A percentile compares a stretch with the other conserved stretches of the same genome.
Evolutionary conservation across 2,797 vertebrate species (phyloP).

Genomic region (Hemibagrus guttatus): DNA sequence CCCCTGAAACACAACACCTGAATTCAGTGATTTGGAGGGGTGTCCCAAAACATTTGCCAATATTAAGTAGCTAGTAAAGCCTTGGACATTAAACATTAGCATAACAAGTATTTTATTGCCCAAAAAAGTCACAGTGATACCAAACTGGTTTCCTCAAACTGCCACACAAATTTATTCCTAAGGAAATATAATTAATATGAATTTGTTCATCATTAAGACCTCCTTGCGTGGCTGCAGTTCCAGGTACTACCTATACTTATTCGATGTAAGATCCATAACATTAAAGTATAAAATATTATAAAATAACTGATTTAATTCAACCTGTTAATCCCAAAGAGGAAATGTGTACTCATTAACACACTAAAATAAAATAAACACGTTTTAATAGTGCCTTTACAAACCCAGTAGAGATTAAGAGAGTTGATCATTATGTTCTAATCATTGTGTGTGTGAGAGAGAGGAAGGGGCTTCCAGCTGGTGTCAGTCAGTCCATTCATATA

Average conservation of each 20-base stretch:
- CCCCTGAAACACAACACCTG: no score
- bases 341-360: background rate
- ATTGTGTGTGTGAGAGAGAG: background rate
- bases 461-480: background rate
- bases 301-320: background rate
- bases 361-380: background rate
- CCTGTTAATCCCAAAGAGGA: background rate
- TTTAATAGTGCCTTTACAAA: background rate
- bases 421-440: no score
- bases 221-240: background rate
- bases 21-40: no score
- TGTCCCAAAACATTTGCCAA: no score
- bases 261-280: background rate
- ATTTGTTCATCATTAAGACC: background rate
- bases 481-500: background rate
- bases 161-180: background rate
- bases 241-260: background rate
- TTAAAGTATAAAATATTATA: background rate
- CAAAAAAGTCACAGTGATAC: no score
- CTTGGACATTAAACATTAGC: background rate
- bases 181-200: background rate
- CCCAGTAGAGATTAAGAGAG: background rate
- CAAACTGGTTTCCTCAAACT: background rate
- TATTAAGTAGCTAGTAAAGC: background rate
- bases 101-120: no score